Percentiles rank a stretch among this genome's conserved stretches.
phyloP scores from a whole-genome alignment of 2,113 vertebrate genomes.

The Varanus komodoensis region DNA sequence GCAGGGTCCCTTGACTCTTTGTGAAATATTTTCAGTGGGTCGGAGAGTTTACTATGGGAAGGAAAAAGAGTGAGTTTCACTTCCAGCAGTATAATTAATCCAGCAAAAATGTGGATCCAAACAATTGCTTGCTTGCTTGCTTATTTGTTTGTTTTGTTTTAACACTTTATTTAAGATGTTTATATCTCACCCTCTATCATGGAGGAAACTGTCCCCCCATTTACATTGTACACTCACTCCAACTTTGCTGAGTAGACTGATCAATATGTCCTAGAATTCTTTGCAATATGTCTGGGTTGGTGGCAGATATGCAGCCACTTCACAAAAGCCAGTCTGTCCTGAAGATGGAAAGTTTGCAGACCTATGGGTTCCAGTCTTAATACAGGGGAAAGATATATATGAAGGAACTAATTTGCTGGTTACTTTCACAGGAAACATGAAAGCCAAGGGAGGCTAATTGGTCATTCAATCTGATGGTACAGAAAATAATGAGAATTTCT shows the following conservation, averaged over 20 bases:
- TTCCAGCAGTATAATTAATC: too few relatives aligned
- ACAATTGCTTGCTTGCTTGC: too few relatives aligned
- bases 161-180: neutral
- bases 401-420: neutral
- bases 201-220: too few relatives aligned
- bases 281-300: neutral
- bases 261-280: neutral
- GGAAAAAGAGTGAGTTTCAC: too few relatives aligned
- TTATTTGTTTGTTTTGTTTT: too few relatives aligned
- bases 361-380: neutral
- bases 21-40: too few relatives aligned
- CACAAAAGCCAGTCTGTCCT: neutral
- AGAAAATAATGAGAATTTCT: constrained; percentile 65
- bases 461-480: constrained; percentile 46
- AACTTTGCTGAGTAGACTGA: neutral
- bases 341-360: neutral
- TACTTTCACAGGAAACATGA: constrained; percentile 39
- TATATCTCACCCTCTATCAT: neutral
- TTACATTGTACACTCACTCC: neutral
- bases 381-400: neutral
- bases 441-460: constrained; percentile 33
- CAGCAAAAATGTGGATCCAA: too few relatives aligned
- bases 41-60: too few relatives aligned
- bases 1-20: too few relatives aligned
- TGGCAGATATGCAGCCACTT: neutral